phyloP scores from a whole-genome alignment of 2,113 vertebrate species.

The Plectropomus leopardus region DNA sequence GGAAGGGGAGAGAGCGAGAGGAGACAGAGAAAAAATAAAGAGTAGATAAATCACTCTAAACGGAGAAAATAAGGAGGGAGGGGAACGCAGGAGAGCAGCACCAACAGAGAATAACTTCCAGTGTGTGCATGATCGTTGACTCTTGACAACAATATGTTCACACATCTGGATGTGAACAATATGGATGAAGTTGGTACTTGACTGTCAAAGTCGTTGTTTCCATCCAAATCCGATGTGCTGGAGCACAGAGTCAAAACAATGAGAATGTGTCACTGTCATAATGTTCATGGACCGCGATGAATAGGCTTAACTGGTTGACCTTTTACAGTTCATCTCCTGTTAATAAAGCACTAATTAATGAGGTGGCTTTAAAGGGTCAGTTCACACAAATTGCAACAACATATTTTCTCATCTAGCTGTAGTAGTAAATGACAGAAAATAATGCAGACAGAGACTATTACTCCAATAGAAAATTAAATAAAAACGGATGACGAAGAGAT shows the following conservation, averaged over 20 bases:
- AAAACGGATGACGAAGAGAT: not conserved
- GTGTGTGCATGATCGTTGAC: constrained; percentile 9
- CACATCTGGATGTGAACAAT: constrained; percentile 27
- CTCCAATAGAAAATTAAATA: not conserved
- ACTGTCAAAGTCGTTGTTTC: constrained; percentile 16
- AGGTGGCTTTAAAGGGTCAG: constrained; percentile 20
- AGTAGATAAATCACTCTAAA: constrained; percentile 61
- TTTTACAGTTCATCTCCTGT: constrained; percentile 26
- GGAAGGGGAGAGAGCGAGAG: not conserved
- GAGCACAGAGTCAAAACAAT: not conserved
- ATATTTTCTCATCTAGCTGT: not conserved
- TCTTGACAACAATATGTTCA: constrained; percentile 25
- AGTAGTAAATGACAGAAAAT: not conserved
- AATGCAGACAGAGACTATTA: not conserved
- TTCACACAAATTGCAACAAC: constrained; percentile 17
- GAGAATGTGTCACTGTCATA: not conserved
- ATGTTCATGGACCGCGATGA: constrained; percentile 15
- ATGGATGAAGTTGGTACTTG: constrained; percentile 5
- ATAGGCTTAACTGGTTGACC: constrained; percentile 26
- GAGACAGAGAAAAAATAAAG: constrained; percentile 27
- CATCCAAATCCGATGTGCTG: not conserved
- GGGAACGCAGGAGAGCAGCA: not conserved
- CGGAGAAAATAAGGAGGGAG: constrained; percentile 27
- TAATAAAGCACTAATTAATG: constrained; percentile 38
- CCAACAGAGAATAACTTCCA: constrained; percentile 12